Base-by-base conservation (phyloP, 2,113 vertebrate species). In the Polypterus senegalus region DNA sequence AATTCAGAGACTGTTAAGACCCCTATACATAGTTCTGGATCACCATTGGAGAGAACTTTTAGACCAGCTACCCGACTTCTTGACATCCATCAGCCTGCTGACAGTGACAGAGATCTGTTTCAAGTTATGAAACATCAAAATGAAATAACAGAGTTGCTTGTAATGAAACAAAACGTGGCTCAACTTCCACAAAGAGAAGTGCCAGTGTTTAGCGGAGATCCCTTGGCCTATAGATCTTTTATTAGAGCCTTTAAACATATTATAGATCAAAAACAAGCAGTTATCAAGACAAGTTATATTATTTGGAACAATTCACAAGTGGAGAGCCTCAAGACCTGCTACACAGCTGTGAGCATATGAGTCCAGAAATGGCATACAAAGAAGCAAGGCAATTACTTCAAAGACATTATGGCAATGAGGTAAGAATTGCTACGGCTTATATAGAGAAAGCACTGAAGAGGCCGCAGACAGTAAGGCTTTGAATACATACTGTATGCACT, bases 371-470 rank as follows among this genome's bases (percentile, higher is more conserved):
- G 9, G 4, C 43, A 4, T 58, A 58, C 43, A 44, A 6, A 44
- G 43, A 58, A 45, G 56, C 56, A 58, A 58, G 8, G 56, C n/a
- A 45, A 6, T 43, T 58, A 43, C 43, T 58, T 43, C 43, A 45
- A 3, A 43, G 46, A 6, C 7, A 49, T 43, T 61, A 49, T 11
- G 6, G 60, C 10, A 44, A 61, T 61, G 47, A 61, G 47, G 9
- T 49, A 5, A 61, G 11, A 10, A 61, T 61, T 8, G 60, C 60
- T n/a, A 52, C 10, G 8, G 47, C 60, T 9, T 61, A 61, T 47
- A 61, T 61, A 48, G 60, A n/a, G 27, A 61, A 61, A 47, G 60
- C 60, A 10, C 49, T 49, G 9, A 49, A 61, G 47, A 49, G 60
- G 60, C 47, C 60, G 9, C 60, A 48, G 27, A 27, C 27, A 48